Conservation (phyloP, 2,888 invertebrate species). For the Xestia sexstrigata region DNA sequence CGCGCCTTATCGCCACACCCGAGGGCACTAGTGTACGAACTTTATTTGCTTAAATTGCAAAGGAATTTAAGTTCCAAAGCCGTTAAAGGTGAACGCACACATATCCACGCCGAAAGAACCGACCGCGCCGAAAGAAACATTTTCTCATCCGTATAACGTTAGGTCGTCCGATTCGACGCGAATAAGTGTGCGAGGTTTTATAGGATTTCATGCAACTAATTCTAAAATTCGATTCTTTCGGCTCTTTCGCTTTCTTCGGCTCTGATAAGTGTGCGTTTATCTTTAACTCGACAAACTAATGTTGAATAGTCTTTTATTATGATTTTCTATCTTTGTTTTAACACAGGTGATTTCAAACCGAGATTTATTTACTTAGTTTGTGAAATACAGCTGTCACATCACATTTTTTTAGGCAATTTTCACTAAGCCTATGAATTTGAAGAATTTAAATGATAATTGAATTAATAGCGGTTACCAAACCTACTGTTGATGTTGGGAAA, state of each 20-base stretch:
- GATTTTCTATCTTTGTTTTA: conserved; percentile 41
- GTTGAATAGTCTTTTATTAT: conserved; percentile 1
- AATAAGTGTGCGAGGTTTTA: too few species aligned
- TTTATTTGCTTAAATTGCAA: conserved; percentile 51
- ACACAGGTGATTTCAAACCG: conserved; percentile 14
- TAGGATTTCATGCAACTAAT: too few species aligned
- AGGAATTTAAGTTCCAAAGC: conserved; percentile 35
- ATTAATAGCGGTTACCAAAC: neutral
- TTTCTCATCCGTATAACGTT: too few species aligned
- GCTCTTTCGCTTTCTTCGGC: too few species aligned
- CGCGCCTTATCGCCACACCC: conserved; percentile 57
- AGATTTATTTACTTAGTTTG: conserved; percentile 28
- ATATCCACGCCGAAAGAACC: too few species aligned
- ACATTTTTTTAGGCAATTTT: neutral
- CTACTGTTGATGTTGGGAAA: neutral
- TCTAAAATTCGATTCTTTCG: too few species aligned
- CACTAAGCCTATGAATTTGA: neutral
- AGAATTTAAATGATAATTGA: neutral
- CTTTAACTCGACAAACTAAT: conserved; percentile 7
- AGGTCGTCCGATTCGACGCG: too few species aligned
- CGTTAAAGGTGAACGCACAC: too few species aligned
- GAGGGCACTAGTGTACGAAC: conserved; percentile 38
- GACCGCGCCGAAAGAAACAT: too few species aligned
- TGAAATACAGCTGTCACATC: conserved; percentile 22
- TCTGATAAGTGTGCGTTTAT: too few species aligned